Conservation (phyloP, 2,888 invertebrate genomes). For the Ectemnius continuus region DNA sequence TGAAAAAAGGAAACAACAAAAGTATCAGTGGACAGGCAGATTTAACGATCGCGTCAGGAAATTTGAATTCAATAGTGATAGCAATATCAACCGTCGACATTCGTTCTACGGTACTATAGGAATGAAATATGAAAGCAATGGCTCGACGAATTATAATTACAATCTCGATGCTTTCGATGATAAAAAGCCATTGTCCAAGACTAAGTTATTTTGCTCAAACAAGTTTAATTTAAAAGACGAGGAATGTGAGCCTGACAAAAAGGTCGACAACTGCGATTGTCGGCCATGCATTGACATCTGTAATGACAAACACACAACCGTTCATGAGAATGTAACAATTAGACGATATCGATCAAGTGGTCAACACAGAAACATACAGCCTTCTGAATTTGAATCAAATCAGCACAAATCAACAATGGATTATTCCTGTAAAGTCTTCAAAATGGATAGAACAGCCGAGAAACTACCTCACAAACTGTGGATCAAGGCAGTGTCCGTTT, state of each 20-base stretch:
- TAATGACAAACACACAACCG: slow-evolving; percentile 7
- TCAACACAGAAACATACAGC: neutral
- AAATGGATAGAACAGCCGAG: neutral
- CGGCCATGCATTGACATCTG: slow-evolving; percentile 14
- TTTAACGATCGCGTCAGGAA: slow-evolving; percentile 47
- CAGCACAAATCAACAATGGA: neutral
- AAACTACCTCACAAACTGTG: neutral
- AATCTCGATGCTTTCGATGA: slow-evolving; percentile 38
- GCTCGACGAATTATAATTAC: slow-evolving; percentile 38
- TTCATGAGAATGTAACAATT: neutral
- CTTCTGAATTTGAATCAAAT: neutral
- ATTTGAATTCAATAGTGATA: neutral
- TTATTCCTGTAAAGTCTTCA: neutral
- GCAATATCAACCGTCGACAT: neutral
- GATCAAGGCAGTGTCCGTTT: slow-evolving; percentile 22
- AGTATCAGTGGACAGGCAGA: slow-evolving; percentile 68
- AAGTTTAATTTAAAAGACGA: slow-evolving; percentile 25
- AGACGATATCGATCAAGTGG: neutral
- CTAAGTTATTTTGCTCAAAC: slow-evolving; percentile 50
- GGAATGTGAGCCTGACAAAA: slow-evolving; percentile 2
- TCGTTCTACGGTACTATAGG: neutral
- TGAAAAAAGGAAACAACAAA: slow-evolving; percentile 55
- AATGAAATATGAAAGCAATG: neutral
- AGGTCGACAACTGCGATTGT: slow-evolving; percentile 18
- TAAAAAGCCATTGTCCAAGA: slow-evolving; percentile 50